Base-by-base conservation (phyloP, 1,140 invertebrate genomes). In the Drosophila sucinea region DNA sequence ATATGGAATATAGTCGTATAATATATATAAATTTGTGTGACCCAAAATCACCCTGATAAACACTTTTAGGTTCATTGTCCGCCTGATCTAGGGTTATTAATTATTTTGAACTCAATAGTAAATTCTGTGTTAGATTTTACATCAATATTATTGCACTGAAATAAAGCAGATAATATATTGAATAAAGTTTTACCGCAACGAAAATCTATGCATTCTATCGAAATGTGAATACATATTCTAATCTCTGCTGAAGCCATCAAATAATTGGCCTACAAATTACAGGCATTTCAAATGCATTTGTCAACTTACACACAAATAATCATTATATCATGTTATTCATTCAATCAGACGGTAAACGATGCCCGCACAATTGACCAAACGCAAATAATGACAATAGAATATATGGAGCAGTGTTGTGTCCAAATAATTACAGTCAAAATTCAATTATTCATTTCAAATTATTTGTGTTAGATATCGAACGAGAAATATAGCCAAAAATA, bases 141-240 rank as follows among this genome's bases (percentile, higher is more conserved):
- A 17, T 17, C 17, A 17, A 17, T 17, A 17, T 17, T 17, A 17
- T 17, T 17, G 17, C 17, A 17, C 17, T 23, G 17, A 7, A 8
- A 38, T 35, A 40, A 6, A 7, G 32, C 27, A 44, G n/a, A 56
- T 57, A n/a, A 25, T 30, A 40, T 60, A 73, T 60, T 44, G 32
- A 40, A 63, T 60, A 38, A 47, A 27, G 17, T 29, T 17, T 17
- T 2, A 23, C 4, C 25, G 8, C 51, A 56, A 56, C 33, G 11
- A 5, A 6, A 81, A 77, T 77, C 70, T 41, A 58, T 51, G 44
- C 23, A 27, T 51, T 51, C 17, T 10, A 51, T 51, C 8, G 6
- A 51, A 4, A 23, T 51, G 44, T 57, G 17, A 57, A 33, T 62
- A 17, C 8, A 38, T 23, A 11, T 51, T 51, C 25, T 51, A 51